Evolutionary conservation across 1,140 invertebrate genomes (phyloP).

Genomic region (Samia ricini): DNA sequence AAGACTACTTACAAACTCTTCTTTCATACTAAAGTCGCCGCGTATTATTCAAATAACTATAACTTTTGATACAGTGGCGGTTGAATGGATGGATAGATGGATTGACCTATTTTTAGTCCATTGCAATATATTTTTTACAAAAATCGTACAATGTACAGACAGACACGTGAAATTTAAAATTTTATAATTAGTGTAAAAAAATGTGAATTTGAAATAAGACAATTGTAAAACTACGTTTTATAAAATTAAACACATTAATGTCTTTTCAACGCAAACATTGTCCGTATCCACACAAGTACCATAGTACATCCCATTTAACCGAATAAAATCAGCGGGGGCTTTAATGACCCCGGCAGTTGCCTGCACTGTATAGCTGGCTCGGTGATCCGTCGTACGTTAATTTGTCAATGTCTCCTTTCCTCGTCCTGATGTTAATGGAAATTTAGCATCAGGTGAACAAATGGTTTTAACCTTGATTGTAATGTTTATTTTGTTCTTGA

Average conservation of each 20-base stretch:
- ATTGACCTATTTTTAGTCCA: too few species aligned
- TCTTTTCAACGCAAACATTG: neutral
- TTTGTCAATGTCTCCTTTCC: conserved; percentile 36
- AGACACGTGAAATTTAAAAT: too few species aligned
- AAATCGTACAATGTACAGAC: too few species aligned
- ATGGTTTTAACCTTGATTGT: neutral
- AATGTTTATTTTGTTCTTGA: neutral
- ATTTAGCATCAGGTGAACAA: conserved; percentile 40
- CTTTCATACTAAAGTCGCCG: too few species aligned
- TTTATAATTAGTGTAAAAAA: too few species aligned
- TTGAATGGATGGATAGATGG: too few species aligned
- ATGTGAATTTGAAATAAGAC: too few species aligned
- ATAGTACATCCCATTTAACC: neutral
- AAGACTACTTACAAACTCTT: too few species aligned
- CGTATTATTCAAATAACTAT: too few species aligned
- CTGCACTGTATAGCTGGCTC: neutral
- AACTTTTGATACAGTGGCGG: too few species aligned
- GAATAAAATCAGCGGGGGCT: neutral
- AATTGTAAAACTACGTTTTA: too few species aligned
- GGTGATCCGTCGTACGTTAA: conserved; percentile 12
- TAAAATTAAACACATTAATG: neutral
- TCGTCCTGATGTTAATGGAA: conserved; percentile 34
- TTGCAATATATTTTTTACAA: too few species aligned
- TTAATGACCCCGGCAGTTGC: neutral
- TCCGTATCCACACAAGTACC: neutral